These are phyloP conservation scores for Carduelis carduelis DNA, from an alignment of 2,797 vertebrate genomes.

Conservation along the genomic window DNA sequence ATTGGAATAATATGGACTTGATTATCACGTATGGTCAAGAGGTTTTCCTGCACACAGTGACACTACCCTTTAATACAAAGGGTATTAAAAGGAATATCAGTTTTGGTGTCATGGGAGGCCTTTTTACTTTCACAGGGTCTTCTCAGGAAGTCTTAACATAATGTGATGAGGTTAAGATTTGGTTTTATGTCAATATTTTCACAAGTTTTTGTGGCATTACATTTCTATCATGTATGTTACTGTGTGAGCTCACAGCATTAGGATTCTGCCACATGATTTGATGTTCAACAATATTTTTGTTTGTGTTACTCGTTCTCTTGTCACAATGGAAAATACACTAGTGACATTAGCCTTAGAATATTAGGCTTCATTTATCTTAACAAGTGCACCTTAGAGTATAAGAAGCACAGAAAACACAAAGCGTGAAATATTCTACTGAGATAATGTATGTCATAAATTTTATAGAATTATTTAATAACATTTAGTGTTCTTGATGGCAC, in stretches of 20 bases:
- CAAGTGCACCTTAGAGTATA: conserved; percentile 7
- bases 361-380: conserved; percentile 9
- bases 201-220: not conserved
- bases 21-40: not conserved
- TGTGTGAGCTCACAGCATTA: not conserved
- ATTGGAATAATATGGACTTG: not conserved
- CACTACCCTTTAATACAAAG: not conserved
- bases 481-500: conserved; percentile 7
- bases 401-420: not conserved
- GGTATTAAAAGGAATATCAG: not conserved
- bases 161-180: not conserved
- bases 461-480: conserved; percentile 61
- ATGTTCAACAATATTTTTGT: not conserved
- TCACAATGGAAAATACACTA: not conserved
- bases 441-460: conserved; percentile 40
- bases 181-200: not conserved
- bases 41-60: not conserved
- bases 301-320: not conserved
- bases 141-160: not conserved
- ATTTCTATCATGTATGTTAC: not conserved
- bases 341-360: conserved; percentile 37
- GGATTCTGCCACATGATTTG: not conserved
- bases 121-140: not conserved
- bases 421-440: conserved; percentile 27
- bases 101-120: not conserved